phyloP scores from a whole-genome alignment of 2,797 vertebrate species.

The Tamandua tetradactyla region DNA sequence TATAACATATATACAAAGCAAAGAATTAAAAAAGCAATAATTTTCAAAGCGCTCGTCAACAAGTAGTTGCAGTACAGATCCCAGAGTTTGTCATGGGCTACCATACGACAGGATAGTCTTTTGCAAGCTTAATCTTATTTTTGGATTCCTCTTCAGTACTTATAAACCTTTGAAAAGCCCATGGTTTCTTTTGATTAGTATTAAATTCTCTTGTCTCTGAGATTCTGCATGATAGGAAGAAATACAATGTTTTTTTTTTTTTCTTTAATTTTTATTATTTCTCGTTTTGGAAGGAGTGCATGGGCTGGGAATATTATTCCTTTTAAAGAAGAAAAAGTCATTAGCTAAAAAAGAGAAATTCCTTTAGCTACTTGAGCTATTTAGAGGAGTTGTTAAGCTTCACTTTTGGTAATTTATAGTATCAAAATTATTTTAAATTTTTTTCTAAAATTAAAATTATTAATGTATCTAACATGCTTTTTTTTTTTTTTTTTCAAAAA shows the following conservation, averaged over 20 bases:
- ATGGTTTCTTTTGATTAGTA: not conserved
- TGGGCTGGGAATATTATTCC: no score
- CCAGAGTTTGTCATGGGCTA: no score
- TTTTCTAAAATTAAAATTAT: slow-evolving; percentile 31
- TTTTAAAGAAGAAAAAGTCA: slow-evolving; percentile 39
- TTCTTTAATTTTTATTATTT: not conserved
- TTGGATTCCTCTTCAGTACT: not conserved
- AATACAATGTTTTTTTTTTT: not conserved
- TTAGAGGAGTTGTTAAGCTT: slow-evolving; percentile 22
- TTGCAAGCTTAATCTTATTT: not conserved
- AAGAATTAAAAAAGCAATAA: no score
- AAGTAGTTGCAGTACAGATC: no score
- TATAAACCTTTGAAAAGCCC: not conserved
- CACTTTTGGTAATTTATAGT: slow-evolving; percentile 26
- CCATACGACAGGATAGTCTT: slow-evolving; percentile 5
- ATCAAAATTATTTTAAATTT: slow-evolving; percentile 19
- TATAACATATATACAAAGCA: no score
- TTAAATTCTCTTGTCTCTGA: not conserved
- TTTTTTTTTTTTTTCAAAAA: not conserved
- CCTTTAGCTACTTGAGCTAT: slow-evolving; percentile 11
- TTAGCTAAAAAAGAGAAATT: not conserved
- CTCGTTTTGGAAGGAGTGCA: no score
- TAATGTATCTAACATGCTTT: not conserved
- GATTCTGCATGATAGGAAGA: not conserved
- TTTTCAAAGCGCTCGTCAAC: no score